Conservation (phyloP, 2,797 vertebrate genomes). For the Luscinia megarhynchos region DNA sequence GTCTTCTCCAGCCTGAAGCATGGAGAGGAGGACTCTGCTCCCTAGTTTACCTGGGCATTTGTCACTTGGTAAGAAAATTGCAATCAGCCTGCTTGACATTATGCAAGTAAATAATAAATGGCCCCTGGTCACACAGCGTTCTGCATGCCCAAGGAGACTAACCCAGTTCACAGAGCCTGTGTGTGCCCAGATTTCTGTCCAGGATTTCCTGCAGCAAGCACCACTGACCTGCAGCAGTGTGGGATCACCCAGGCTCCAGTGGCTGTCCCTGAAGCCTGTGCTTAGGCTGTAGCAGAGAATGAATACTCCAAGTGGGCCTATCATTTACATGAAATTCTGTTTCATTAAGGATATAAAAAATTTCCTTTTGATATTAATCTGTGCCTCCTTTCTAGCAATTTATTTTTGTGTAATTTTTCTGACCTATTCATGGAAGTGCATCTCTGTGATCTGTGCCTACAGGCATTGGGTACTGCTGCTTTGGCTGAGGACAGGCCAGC, state of each 20-base stretch:
- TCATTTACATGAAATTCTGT: neutral
- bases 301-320: neutral
- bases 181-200: neutral
- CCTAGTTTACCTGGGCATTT: neutral
- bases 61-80: neutral
- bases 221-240: neutral
- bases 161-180: neutral
- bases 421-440: accelerated
- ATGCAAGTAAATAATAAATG: neutral
- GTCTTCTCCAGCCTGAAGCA: neutral
- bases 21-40: neutral
- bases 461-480: neutral
- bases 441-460: neutral
- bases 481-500: neutral
- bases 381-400: neutral
- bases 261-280: neutral
- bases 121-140: accelerated
- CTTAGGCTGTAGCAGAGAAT: neutral
- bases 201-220: neutral
- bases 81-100: neutral
- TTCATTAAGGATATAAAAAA: neutral
- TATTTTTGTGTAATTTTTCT: neutral
- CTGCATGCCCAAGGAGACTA: accelerated
- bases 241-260: neutral
- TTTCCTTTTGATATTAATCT: neutral